These are phyloP conservation scores for Thunnus albacares DNA, from an alignment of 2,797 vertebrate genomes.

Conservation along the genomic window DNA sequence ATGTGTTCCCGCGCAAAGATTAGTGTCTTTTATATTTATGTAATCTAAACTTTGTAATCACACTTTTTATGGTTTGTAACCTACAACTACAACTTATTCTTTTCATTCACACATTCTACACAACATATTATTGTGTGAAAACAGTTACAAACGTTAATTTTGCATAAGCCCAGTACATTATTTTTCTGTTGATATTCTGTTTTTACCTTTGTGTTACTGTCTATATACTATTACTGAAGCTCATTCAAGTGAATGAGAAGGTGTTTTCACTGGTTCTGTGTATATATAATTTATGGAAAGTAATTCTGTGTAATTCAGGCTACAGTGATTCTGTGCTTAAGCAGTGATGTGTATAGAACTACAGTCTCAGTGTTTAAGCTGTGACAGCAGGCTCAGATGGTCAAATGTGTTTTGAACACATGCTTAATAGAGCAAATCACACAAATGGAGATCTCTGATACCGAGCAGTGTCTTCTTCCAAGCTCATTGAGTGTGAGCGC, in stretches of 20 bases:
- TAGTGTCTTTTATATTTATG: neutral
- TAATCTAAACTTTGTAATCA: neutral
- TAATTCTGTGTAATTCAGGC: neutral
- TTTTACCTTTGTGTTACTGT: neutral
- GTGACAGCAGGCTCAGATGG: neutral
- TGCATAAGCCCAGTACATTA: too few relatives aligned
- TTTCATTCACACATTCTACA: neutral
- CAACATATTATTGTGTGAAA: neutral
- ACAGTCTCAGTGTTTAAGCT: neutral
- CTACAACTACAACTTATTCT: neutral
- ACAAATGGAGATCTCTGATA: neutral
- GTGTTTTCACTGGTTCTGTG: too few relatives aligned
- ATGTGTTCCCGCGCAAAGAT: neutral
- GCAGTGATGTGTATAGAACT: neutral
- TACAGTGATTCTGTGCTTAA: neutral
- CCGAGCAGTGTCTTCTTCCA: rapidly evolving
- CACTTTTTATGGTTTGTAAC: neutral
- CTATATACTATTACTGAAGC: too few relatives aligned
- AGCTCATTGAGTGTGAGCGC: slow-evolving; percentile 53
- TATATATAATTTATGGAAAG: neutral
- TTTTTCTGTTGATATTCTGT: neutral
- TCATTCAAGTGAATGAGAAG: too few relatives aligned
- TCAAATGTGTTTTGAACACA: neutral
- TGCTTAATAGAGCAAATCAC: neutral
- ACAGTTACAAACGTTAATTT: too few relatives aligned